Percentiles rank a stretch among this genome's conserved stretches.
These are phyloP conservation scores for Tetranychus piercei DNA, from an alignment of 2,888 invertebrate species.

Conservation along the genomic window DNA sequence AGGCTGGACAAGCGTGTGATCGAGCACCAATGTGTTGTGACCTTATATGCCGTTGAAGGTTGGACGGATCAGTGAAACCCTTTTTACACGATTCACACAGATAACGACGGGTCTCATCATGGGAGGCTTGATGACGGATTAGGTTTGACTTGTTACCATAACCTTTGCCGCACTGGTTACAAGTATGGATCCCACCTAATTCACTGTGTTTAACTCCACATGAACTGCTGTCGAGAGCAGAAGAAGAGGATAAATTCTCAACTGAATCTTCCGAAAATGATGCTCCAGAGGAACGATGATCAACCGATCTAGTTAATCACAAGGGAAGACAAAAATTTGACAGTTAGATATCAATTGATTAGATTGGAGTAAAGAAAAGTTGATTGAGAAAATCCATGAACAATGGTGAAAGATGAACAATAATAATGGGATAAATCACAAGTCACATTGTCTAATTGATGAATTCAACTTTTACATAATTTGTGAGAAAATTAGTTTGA, in stretches of 20 bases:
- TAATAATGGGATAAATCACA: too few species aligned
- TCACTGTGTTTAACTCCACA: neutral
- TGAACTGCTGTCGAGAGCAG: neutral
- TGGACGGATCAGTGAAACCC: constrained; percentile 88
- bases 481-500: too few species aligned
- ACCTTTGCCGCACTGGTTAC: constrained; percentile 62
- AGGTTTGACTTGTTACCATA: constrained; percentile 63
- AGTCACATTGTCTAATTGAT: too few species aligned
- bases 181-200: constrained; percentile 40
- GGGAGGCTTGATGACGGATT: constrained; percentile 58
- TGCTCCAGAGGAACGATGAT: constrained; percentile 3
- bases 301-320: neutral
- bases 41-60: constrained; percentile 87
- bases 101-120: constrained; percentile 55
- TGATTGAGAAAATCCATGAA: neutral
- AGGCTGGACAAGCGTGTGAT: constrained; percentile 90
- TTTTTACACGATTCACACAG: constrained; percentile 67
- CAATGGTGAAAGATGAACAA: too few species aligned
- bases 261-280: neutral
- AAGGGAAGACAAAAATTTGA: neutral
- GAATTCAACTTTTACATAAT: too few species aligned
- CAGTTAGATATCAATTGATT: neutral
- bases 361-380: neutral
- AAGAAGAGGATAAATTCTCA: neutral
- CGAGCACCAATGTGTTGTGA: constrained; percentile 86